These are phyloP conservation scores for Rachycentron canadum DNA, from an alignment of 2,797 vertebrate genomes.

Conservation along the genomic window DNA sequence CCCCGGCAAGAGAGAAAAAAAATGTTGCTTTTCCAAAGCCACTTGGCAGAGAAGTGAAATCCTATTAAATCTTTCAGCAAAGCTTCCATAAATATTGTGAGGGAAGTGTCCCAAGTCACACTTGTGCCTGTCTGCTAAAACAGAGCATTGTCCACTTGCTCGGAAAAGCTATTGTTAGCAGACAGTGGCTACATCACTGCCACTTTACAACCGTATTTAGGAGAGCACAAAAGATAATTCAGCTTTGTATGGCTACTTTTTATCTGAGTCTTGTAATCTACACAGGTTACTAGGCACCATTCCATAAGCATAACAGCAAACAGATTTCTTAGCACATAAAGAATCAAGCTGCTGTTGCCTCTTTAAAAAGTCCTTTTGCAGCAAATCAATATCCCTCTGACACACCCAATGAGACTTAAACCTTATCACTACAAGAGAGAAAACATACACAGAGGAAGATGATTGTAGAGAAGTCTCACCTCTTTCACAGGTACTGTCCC, in stretches of 20 bases:
- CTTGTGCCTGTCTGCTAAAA: constrained; percentile 43
- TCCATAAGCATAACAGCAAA: constrained; percentile 21
- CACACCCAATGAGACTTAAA: constrained; percentile 27
- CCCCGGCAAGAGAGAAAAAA: constrained; percentile 23
- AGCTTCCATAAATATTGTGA: constrained; percentile 69
- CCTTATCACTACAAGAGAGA: constrained; percentile 11
- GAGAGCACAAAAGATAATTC: constrained; percentile 3
- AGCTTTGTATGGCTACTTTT: constrained; percentile 4
- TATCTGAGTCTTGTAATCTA: background rate
- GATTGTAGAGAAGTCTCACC: constrained; percentile 83
- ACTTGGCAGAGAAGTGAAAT: constrained; percentile 66
- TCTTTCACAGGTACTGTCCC: constrained; percentile 94
- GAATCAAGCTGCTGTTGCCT: constrained; percentile 16
- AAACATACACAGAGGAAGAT: background rate
- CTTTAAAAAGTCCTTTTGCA: constrained; percentile 43
- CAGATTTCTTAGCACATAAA: constrained; percentile 28
- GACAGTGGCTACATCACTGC: background rate
- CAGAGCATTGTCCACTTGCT: constrained; percentile 43
- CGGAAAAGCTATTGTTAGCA: constrained; percentile 45
- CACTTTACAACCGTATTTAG: constrained; percentile 22
- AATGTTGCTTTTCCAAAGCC: constrained; percentile 47
- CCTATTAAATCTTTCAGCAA: constrained; percentile 77
- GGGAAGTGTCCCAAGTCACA: constrained; percentile 58
- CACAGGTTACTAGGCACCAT: constrained; percentile 14
- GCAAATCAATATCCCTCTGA: constrained; percentile 51